Conservation (phyloP, 2,888 invertebrate species). For the Lithophane ornitopus region DNA sequence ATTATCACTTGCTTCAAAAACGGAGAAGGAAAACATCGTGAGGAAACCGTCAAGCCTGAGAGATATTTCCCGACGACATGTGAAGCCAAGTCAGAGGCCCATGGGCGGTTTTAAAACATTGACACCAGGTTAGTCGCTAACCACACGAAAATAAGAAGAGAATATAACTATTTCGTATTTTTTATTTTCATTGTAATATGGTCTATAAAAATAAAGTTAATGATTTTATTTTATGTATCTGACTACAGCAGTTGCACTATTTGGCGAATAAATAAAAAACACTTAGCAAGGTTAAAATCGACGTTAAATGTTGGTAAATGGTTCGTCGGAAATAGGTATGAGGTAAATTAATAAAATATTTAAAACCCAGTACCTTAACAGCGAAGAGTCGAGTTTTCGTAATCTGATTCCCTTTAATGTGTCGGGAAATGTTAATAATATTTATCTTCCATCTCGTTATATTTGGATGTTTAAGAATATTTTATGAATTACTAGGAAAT, state of each 20-base stretch:
- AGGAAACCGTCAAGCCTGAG: too few relatives aligned
- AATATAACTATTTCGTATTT: too few relatives aligned
- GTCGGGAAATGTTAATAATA: slow-evolving; percentile 51
- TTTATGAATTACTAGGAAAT: slow-evolving; percentile 42
- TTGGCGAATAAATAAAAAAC: background rate
- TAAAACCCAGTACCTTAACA: slow-evolving; percentile 21
- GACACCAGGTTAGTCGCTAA: too few relatives aligned
- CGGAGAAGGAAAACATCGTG: too few relatives aligned
- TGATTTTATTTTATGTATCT: background rate
- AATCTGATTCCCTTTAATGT: slow-evolving; percentile 58
- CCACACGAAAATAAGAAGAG: too few relatives aligned
- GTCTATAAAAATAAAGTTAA: background rate
- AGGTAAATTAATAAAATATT: slow-evolving; percentile 47
- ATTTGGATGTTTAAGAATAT: slow-evolving; percentile 46
- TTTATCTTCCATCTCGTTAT: slow-evolving; percentile 54
- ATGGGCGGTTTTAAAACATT: too few relatives aligned
- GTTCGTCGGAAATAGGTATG: slow-evolving; percentile 4
- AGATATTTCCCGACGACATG: too few relatives aligned
- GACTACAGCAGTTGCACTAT: background rate
- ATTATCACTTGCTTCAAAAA: too few relatives aligned
- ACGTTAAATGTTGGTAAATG: background rate
- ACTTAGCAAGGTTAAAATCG: background rate
- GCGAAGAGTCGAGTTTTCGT: slow-evolving; percentile 51
- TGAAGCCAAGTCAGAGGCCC: too few relatives aligned
- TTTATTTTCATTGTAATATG: too few relatives aligned